phyloP scores from a whole-genome alignment of 2,888 invertebrate species.

The Lagria hirta region DNA sequence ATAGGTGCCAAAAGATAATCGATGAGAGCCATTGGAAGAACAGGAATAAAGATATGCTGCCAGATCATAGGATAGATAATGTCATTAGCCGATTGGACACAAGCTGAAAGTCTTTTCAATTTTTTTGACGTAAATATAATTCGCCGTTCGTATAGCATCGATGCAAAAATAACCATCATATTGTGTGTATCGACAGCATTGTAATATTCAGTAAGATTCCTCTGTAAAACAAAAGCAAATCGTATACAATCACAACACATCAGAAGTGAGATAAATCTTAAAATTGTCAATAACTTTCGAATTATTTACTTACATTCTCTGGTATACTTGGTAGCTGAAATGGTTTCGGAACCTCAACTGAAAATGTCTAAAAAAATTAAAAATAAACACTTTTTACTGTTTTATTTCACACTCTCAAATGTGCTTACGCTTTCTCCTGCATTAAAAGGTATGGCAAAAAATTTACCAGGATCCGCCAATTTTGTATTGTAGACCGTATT shows the following conservation, averaged over 20 bases:
- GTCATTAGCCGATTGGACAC: slow-evolving; percentile 91
- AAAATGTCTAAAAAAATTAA: slow-evolving; percentile 66
- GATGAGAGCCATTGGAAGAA: slow-evolving; percentile 83
- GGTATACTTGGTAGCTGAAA: slow-evolving; percentile 91
- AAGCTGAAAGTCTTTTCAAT: slow-evolving; percentile 86
- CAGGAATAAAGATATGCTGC: slow-evolving; percentile 98
- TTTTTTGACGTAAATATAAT: slow-evolving; percentile 91
- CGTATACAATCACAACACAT: no score
- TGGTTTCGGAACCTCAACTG: slow-evolving; percentile 75
- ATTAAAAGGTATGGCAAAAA: slow-evolving; percentile 63
- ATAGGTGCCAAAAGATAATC: slow-evolving; percentile 94
- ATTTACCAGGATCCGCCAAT: slow-evolving; percentile 69
- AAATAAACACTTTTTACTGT: slow-evolving; percentile 5
- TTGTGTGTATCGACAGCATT: slow-evolving; percentile 93
- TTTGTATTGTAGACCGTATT: slow-evolving; percentile 67
- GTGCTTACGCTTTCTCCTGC: slow-evolving; percentile 61
- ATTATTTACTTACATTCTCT: slow-evolving; percentile 79
- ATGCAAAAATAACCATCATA: slow-evolving; percentile 95
- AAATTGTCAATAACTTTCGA: no score
- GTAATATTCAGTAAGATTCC: slow-evolving; percentile 95
- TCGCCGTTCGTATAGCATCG: slow-evolving; percentile 90
- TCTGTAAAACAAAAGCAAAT: slow-evolving; percentile 62
- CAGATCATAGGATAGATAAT: slow-evolving; percentile 97
- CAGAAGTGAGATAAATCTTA: no score
- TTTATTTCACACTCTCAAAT: slow-evolving; percentile 5